phyloP scores from a whole-genome alignment of 2,888 invertebrate genomes.

The Mesodorylaimus sp. region DNA sequence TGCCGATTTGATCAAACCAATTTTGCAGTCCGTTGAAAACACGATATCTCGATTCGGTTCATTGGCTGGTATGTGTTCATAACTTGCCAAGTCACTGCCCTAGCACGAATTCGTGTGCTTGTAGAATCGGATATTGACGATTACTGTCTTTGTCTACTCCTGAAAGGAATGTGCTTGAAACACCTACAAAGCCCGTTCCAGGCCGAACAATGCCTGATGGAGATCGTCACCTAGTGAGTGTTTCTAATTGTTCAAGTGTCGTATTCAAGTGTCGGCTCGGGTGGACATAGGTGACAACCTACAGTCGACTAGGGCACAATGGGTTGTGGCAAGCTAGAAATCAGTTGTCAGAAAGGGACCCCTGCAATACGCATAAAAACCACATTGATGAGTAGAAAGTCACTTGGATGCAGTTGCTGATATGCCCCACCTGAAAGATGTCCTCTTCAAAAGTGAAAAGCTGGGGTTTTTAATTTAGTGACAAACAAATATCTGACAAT shows the following conservation, averaged over 20 bases:
- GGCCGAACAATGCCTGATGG: slow-evolving; percentile 53
- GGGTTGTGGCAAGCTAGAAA: background rate
- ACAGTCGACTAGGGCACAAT: background rate
- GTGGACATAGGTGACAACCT: background rate
- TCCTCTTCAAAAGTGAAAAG: background rate
- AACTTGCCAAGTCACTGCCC: background rate
- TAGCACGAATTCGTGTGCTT: background rate
- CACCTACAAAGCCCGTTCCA: slow-evolving; percentile 56
- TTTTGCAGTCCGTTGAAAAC: slow-evolving; percentile 29
- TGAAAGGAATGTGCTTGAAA: slow-evolving; percentile 63
- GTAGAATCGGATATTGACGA: slow-evolving; percentile 29
- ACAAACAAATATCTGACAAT: slow-evolving; percentile 52
- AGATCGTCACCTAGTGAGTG: slow-evolving; percentile 42
- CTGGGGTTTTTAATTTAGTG: slow-evolving; percentile 22
- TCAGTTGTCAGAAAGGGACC: background rate
- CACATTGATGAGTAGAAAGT: too few species aligned
- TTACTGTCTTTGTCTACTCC: slow-evolving; percentile 48
- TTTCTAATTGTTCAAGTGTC: too few species aligned
- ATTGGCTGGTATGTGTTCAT: too few species aligned
- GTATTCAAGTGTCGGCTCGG: background rate
- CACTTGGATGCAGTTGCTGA: too few species aligned
- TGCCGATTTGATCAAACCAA: slow-evolving; percentile 35
- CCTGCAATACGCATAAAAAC: background rate
- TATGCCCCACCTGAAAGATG: too few species aligned
- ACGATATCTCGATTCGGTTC: slow-evolving; percentile 14